phyloP scores from a whole-genome alignment of 2,888 invertebrate species.

The Ariolimax columbianus region DNA sequence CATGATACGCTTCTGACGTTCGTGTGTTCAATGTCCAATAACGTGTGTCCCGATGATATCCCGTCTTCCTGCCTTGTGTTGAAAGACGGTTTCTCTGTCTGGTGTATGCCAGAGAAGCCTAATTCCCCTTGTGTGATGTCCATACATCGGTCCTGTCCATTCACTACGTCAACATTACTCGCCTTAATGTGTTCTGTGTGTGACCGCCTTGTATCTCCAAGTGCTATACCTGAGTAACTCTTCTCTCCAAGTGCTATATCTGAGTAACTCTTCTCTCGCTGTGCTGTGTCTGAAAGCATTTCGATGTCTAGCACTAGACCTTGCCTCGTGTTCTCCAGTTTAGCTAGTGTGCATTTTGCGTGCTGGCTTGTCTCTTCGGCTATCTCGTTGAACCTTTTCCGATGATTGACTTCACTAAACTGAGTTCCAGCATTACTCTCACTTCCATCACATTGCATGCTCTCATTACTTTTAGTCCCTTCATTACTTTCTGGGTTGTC shows the following conservation, averaged over 20 bases:
- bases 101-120: background rate
- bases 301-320: background rate
- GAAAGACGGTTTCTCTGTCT: background rate
- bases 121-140: background rate
- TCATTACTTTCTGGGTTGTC: background rate
- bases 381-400: background rate
- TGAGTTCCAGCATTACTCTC: no score
- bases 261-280: background rate
- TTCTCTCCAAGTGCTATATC: background rate
- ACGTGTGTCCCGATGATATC: background rate
- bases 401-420: no score
- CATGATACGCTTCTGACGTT: background rate
- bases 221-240: background rate
- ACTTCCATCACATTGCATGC: no score
- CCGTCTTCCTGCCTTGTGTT: background rate
- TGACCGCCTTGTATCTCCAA: background rate
- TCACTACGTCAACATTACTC: background rate
- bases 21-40: background rate
- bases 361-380: background rate
- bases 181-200: background rate
- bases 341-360: background rate
- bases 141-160: background rate
- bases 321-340: background rate
- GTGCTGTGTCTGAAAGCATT: background rate
- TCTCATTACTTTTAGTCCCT: no score